Evolutionary conservation across 2,797 vertebrate genomes (phyloP).

Genomic region (Rousettus madagascariensis): DNA sequence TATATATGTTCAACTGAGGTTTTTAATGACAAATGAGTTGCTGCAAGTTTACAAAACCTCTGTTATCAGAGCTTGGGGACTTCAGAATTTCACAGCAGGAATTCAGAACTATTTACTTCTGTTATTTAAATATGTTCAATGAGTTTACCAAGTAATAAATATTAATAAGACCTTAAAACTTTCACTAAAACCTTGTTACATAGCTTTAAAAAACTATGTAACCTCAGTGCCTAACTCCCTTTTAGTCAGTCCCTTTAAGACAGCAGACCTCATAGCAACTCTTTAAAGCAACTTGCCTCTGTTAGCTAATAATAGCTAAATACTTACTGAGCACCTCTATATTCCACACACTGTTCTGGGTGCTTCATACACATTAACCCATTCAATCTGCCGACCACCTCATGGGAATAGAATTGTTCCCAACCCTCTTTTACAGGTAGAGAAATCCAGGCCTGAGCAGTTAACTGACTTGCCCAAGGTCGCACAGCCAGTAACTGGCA

Average conservation of each 20-base stretch:
- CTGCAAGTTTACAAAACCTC: slow-evolving; percentile 11
- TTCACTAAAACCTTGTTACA: slow-evolving; percentile 14
- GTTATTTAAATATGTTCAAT: not conserved
- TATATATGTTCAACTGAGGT: not conserved
- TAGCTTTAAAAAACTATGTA: not conserved
- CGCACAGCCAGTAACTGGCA: not conserved
- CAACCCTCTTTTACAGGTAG: not conserved
- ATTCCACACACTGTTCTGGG: not conserved
- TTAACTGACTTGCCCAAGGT: not conserved
- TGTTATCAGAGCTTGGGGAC: not conserved
- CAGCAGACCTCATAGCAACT: not conserved
- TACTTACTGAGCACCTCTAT: not conserved
- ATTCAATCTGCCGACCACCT: not conserved
- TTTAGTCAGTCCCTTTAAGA: not conserved
- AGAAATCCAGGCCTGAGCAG: not conserved
- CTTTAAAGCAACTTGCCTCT: not conserved
- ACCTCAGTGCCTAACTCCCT: not conserved
- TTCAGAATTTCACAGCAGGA: not conserved
- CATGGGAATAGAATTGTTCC: not conserved
- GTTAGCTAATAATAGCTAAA: not conserved
- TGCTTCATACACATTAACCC: not conserved
- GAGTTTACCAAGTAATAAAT: not conserved
- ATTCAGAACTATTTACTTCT: slow-evolving; percentile 23
- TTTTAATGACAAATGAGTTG: not conserved
- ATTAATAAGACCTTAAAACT: not conserved